Evolutionary conservation across 2,113 vertebrate species (phyloP).

Genomic region (Mustela nigripes): DNA sequence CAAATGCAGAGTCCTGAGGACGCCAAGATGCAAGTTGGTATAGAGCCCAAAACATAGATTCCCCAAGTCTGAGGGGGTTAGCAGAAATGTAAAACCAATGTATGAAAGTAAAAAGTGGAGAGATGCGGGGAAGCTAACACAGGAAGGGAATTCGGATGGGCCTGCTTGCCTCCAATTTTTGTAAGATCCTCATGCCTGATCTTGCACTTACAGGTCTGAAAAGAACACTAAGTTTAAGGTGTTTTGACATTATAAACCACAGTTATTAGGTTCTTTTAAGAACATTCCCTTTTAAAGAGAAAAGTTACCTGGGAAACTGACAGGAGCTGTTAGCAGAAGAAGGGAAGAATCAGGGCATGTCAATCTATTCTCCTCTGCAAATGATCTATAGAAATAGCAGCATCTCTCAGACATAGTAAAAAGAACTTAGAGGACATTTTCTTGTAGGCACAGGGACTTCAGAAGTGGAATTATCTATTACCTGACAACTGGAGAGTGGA

Average conservation of each 20-base stretch:
- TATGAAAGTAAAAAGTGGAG: neutral
- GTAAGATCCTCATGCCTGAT: slow-evolving; percentile 27
- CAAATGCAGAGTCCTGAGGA: slow-evolving; percentile 56
- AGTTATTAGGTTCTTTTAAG: slow-evolving; percentile 66
- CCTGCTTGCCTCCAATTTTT: slow-evolving; percentile 52
- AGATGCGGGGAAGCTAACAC: neutral
- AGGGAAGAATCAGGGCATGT: slow-evolving; percentile 46
- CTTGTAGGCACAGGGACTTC: neutral
- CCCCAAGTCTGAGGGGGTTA: slow-evolving; percentile 2
- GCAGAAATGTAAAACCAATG: slow-evolving; percentile 47
- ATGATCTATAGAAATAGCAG: slow-evolving; percentile 71
- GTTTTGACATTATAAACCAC: slow-evolving; percentile 71
- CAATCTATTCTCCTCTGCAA: slow-evolving; percentile 67
- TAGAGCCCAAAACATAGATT: slow-evolving; percentile 38
- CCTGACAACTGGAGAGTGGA: neutral
- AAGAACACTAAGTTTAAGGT: slow-evolving; percentile 57
- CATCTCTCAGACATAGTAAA: slow-evolving; percentile 55
- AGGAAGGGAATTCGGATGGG: neutral
- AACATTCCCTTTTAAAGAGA: slow-evolving; percentile 71
- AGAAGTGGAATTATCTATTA: slow-evolving; percentile 34
- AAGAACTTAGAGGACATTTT: slow-evolving; percentile 15
- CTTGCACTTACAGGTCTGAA: slow-evolving; percentile 58
- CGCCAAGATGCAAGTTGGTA: slow-evolving; percentile 34
- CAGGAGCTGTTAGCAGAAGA: slow-evolving; percentile 55
- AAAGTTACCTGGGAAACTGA: slow-evolving; percentile 74